A percentile compares a stretch with the other conserved stretches of the same genome.
These are phyloP conservation scores for Dendrolimus pini DNA, from an alignment of 2,888 invertebrate genomes.

Conservation along the genomic window DNA sequence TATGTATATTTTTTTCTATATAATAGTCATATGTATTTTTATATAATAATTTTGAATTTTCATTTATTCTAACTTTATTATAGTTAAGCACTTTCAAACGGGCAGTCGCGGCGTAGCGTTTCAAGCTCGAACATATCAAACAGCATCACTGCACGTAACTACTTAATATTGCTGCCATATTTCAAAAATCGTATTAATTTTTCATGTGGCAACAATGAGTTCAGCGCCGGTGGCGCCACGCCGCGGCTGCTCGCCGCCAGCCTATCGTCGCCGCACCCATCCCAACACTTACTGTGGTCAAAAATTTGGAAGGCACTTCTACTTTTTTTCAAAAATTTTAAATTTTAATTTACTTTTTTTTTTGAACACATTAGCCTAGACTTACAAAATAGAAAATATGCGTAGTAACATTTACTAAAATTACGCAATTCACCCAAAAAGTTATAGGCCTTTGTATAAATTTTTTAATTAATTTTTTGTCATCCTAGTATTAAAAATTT, in stretches of 20 bases:
- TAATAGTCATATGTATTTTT: conserved; percentile 75
- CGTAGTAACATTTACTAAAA: conserved; percentile 76
- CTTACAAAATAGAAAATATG: conserved; percentile 77
- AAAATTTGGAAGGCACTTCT: conserved; percentile 89
- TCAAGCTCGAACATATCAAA: conserved; percentile 15
- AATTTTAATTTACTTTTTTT: conserved; percentile 71
- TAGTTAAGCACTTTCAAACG: conserved; percentile 59
- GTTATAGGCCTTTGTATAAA: conserved; percentile 68
- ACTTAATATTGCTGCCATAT: neutral
- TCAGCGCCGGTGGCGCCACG: conserved; percentile 1
- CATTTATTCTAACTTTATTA: conserved; percentile 66
- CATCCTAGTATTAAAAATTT: conserved; percentile 57
- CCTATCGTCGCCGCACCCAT: conserved; percentile 70
- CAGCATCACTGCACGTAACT: neutral
- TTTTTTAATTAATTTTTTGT: conserved; percentile 41
- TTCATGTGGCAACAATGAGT: conserved; percentile 9
- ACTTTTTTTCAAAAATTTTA: conserved; percentile 79
- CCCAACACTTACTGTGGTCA: conserved; percentile 79
- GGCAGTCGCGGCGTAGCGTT: conserved; percentile 10
- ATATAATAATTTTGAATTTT: conserved; percentile 77
- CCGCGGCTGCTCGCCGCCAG: conserved; percentile 30
- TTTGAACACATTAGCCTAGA: conserved; percentile 87
- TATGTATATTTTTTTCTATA: conserved; percentile 72
- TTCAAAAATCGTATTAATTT: neutral
- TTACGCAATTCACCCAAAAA: conserved; percentile 72